A percentile compares a stretch with the other conserved stretches of the same genome.
Evolutionary conservation across 1,140 invertebrate species (phyloP).

Genomic region (Bombus confusus): DNA sequence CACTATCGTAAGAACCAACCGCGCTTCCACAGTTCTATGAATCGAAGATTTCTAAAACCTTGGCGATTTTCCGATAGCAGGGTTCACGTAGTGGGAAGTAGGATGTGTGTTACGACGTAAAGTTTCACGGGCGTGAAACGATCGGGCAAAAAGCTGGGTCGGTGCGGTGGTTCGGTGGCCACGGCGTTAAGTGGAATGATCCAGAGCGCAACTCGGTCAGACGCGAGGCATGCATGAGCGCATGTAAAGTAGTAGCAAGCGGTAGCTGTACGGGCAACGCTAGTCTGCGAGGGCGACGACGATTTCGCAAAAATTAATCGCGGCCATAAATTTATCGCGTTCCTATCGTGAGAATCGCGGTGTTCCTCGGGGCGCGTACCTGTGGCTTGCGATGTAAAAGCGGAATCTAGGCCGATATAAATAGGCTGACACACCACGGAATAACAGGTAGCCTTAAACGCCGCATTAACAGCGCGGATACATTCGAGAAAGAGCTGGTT

Average conservation of each 20-base stretch:
- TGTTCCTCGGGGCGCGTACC: constrained; percentile 69
- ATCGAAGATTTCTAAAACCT: constrained; percentile 46
- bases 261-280: background rate
- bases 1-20: background rate
- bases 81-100: background rate
- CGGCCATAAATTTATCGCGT: constrained; percentile 69
- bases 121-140: constrained; percentile 16
- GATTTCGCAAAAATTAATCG: constrained; percentile 76
- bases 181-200: constrained; percentile 30
- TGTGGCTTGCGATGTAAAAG: constrained; percentile 77
- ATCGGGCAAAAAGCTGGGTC: background rate
- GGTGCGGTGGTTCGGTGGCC: background rate
- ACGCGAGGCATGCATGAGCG: constrained; percentile 11
- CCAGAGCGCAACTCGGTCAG: constrained; percentile 15
- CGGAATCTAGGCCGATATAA: constrained; percentile 83
- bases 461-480: constrained; percentile 62
- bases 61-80: constrained; percentile 26
- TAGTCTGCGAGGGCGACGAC: constrained; percentile 21
- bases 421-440: constrained; percentile 80
- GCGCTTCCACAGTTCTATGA: background rate
- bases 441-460: constrained; percentile 82
- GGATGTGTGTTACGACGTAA: background rate
- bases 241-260: background rate
- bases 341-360: constrained; percentile 78
- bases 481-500: constrained; percentile 35